These are phyloP conservation scores for Dusona sp. DNA, from an alignment of 2,888 invertebrate genomes.

Conservation along the genomic window DNA sequence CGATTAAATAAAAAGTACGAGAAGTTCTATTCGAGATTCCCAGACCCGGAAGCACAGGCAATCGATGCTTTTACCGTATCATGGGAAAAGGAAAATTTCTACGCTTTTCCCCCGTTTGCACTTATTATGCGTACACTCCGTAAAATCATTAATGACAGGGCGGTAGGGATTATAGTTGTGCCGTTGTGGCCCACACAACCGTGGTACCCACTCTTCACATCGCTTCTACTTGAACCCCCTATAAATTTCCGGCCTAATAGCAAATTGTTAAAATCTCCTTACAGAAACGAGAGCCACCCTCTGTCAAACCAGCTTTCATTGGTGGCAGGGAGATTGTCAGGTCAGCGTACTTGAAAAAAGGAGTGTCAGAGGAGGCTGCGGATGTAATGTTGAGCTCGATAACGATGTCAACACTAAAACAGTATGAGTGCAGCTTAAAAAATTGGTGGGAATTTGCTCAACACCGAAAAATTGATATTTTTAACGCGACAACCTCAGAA, in stretches of 20 bases:
- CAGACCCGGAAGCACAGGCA: background rate
- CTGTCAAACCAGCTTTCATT: background rate
- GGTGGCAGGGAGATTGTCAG: conserved; percentile 17
- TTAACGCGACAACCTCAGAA: conserved; percentile 36
- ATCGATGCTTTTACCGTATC: conserved; percentile 5
- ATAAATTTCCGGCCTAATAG: background rate
- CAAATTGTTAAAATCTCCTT: background rate
- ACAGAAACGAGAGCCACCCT: too few relatives aligned
- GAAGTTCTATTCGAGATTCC: too few relatives aligned
- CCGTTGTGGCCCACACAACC: conserved; percentile 1
- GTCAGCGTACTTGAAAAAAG: conserved; percentile 11
- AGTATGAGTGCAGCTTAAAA: background rate
- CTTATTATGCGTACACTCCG: background rate
- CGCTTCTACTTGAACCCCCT: background rate
- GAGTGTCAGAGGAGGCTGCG: background rate
- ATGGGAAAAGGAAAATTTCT: conserved; percentile 8
- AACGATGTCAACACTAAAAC: conserved; percentile 7
- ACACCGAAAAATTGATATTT: background rate
- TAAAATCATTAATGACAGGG: background rate
- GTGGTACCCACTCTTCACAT: conserved; percentile 15
- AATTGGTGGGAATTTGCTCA: background rate
- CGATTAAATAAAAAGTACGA: too few relatives aligned
- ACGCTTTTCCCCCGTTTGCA: background rate
- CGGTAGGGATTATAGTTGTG: background rate
- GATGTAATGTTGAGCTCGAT: background rate